These are phyloP conservation scores for Dendrocincla tyrannina DNA, from an alignment of 2,797 vertebrate genomes.

Conservation along the genomic window DNA sequence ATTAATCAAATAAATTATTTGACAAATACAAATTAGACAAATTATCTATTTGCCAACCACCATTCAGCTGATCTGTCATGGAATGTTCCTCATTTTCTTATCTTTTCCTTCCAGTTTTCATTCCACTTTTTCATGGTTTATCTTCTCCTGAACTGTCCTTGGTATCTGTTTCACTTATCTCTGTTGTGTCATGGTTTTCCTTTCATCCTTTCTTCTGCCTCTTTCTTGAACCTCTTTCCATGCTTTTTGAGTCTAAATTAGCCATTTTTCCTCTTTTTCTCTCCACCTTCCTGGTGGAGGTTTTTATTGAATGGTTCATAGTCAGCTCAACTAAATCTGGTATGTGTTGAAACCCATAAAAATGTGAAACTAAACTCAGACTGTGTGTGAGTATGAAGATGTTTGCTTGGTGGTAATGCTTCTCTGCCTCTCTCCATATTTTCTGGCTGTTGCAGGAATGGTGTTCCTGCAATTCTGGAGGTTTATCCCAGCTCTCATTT, in stretches of 20 bases:
- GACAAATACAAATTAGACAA: background rate
- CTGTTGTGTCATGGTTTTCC: background rate
- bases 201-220: background rate
- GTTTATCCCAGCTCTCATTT: background rate
- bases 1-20: conserved; percentile 32
- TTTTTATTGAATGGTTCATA: background rate
- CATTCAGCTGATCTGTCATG: background rate
- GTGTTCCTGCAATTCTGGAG: background rate
- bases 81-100: background rate
- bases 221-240: background rate
- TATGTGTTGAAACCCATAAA: background rate
- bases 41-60: background rate
- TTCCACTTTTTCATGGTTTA: background rate
- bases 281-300: background rate
- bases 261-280: background rate
- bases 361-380: background rate
- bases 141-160: background rate
- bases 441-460: background rate
- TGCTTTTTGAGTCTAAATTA: background rate
- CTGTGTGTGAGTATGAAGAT: background rate
- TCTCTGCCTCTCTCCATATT: background rate
- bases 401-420: background rate
- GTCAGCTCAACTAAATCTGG: background rate
- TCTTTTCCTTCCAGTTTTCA: background rate
- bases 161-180: background rate